Base-by-base conservation (phyloP, 2,113 vertebrate genomes). In the Sorex fumeus region DNA sequence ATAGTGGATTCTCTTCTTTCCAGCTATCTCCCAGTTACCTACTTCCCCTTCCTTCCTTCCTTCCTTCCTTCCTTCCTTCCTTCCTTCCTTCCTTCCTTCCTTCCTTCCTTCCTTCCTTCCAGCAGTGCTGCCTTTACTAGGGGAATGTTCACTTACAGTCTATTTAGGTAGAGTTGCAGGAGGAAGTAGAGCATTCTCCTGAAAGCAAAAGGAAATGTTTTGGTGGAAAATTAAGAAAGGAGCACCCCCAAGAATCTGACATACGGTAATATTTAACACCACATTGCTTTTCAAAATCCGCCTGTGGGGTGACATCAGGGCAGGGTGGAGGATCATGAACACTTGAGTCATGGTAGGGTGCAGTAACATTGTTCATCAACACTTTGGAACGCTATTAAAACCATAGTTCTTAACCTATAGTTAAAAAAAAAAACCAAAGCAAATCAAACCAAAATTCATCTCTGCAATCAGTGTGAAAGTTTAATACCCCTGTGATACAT, bases 241-340 rank as follows among this genome's bases (percentile, higher is more conserved):
- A n/a, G 30, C 15, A 9, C 66, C 19, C 4, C 2, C 30, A 34
- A 90, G 67, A 76, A 40, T 53, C 40, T 18, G 47, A 77, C 43
- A 15, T 23, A 4, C 25, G 50, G 36, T 2, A 64, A 57, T 71
- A 57, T 43, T 90, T 90, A 62, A 32, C 3, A 27, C 45, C 4
- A 74, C 60, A 53, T 76, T 62, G 8, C n/a, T 84, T 91, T 87
- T 11, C 76, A 32, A 30, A 85, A 76, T 64, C 66, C 47, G 9
- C 50, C 5, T 40, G 23, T 64, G 18, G 6, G 57, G 18, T 60
- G 21, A 60, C 57, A 60, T 21, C 57, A 60, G 57, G 18, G 23
- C 57, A 19, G 47, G 10, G 47, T 50, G 47, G 47, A 60, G 57
- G 57, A 60, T 60, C 57, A 60, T 21, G 19, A 23, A 60, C 57